phyloP scores from a whole-genome alignment of 2,888 invertebrate genomes.

The Scaptomyza caliginosa region DNA sequence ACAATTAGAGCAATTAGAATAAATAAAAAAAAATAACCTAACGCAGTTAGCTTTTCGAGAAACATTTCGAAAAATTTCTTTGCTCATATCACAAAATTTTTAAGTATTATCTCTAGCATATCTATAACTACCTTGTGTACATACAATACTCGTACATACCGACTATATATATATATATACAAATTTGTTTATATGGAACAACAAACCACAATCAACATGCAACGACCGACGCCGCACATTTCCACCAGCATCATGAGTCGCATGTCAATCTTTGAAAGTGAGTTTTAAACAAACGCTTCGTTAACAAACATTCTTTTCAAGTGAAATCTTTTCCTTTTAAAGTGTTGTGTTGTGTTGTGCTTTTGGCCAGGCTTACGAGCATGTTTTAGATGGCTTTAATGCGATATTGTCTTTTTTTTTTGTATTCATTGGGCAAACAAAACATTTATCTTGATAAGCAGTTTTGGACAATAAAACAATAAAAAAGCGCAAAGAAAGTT shows the following conservation, averaged over 20 bases:
- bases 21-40: not conserved
- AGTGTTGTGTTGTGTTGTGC: not conserved
- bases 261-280: constrained; percentile 81
- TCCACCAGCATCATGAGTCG: constrained; percentile 78
- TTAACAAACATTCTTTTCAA: constrained; percentile 8
- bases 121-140: not conserved
- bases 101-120: not conserved
- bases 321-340: constrained; percentile 38
- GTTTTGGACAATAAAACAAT: not conserved
- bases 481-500: not conserved
- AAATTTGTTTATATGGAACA: not conserved
- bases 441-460: not conserved
- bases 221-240: constrained; percentile 72
- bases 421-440: not conserved
- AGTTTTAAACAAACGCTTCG: constrained; percentile 46
- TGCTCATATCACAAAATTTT: not conserved
- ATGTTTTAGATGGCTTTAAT: constrained; percentile 27
- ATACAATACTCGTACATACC: constrained; percentile 1
- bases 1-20: constrained; percentile 2
- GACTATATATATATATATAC: not conserved
- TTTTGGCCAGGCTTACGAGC: constrained; percentile 11
- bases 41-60: not conserved
- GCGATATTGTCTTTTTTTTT: constrained; percentile 17
- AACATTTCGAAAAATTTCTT: not conserved
- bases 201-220: constrained; percentile 54